A percentile compares a stretch with the other conserved stretches of the same genome.
Conservation (phyloP, 2,888 invertebrate species). For the Chymomyza amoena region DNA sequence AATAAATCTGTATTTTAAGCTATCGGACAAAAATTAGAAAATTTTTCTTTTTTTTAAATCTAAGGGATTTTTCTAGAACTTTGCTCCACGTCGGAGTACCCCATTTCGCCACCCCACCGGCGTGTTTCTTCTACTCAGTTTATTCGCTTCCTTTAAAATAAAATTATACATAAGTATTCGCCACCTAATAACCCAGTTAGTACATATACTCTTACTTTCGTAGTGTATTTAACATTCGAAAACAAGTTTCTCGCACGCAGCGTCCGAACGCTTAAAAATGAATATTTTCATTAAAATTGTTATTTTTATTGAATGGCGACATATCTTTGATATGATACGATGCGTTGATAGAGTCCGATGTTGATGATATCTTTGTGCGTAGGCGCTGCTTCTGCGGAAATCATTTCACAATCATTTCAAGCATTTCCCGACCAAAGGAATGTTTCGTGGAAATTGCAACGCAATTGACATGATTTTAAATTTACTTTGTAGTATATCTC, state of each 20-base stretch:
- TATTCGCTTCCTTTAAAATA: too few species aligned
- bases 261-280: constrained; percentile 61
- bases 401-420: constrained; percentile 26
- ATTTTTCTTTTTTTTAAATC: too few species aligned
- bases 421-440: neutral
- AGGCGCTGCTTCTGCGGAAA: constrained; percentile 46
- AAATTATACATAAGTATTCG: too few species aligned
- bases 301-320: constrained; percentile 67
- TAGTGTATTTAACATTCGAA: neutral
- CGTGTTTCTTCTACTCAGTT: too few species aligned
- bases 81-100: too few species aligned
- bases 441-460: constrained; percentile 28
- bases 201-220: neutral
- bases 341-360: constrained; percentile 38
- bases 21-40: too few species aligned
- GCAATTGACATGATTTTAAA: constrained; percentile 65
- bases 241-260: constrained; percentile 21
- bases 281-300: constrained; percentile 64
- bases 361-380: constrained; percentile 39
- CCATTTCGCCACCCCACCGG: too few species aligned
- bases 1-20: too few species aligned
- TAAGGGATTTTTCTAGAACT: too few species aligned
- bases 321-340: constrained; percentile 56
- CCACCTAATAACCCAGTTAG: neutral
- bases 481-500: neutral